Evolutionary conservation across 2,888 invertebrate genomes (phyloP).

Genomic region (Caenorhabditis parvicauda): DNA sequence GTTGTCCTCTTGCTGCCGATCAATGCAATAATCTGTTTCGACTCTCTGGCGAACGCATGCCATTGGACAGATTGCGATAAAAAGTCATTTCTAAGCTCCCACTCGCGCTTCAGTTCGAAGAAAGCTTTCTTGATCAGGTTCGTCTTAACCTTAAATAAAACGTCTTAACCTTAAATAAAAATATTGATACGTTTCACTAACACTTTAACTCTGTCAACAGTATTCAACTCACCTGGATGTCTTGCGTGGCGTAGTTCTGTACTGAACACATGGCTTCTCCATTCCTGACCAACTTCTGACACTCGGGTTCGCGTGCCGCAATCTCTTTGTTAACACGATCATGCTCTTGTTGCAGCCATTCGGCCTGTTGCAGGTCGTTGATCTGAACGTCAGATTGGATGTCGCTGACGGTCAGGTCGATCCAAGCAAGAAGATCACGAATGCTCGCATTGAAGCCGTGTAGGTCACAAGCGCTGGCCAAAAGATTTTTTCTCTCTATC

Average conservation of each 20-base stretch:
- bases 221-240: too few species aligned
- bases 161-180: too few species aligned
- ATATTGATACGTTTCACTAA: too few species aligned
- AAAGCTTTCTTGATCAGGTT: slow-evolving; percentile 74
- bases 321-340: slow-evolving; percentile 71
- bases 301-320: slow-evolving; percentile 82
- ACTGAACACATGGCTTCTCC: slow-evolving; percentile 82
- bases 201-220: too few species aligned
- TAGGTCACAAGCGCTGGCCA: slow-evolving; percentile 83
- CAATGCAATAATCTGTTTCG: slow-evolving; percentile 84
- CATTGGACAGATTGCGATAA: slow-evolving; percentile 79
- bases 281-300: slow-evolving; percentile 74
- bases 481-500: slow-evolving; percentile 76
- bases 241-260: slow-evolving; percentile 75
- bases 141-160: too few species aligned
- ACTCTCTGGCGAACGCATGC: slow-evolving; percentile 90
- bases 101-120: slow-evolving; percentile 77
- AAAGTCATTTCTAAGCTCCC: slow-evolving; percentile 84
- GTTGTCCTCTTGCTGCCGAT: slow-evolving; percentile 79
- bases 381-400: slow-evolving; percentile 78
- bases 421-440: slow-evolving; percentile 86
- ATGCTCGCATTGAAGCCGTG: slow-evolving; percentile 73
- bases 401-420: slow-evolving; percentile 75
- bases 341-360: slow-evolving; percentile 74
- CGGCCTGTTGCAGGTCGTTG: slow-evolving; percentile 69